Evolutionary conservation across 2,797 vertebrate genomes (phyloP).

Genomic region (Poeciliopsis gracilis): DNA sequence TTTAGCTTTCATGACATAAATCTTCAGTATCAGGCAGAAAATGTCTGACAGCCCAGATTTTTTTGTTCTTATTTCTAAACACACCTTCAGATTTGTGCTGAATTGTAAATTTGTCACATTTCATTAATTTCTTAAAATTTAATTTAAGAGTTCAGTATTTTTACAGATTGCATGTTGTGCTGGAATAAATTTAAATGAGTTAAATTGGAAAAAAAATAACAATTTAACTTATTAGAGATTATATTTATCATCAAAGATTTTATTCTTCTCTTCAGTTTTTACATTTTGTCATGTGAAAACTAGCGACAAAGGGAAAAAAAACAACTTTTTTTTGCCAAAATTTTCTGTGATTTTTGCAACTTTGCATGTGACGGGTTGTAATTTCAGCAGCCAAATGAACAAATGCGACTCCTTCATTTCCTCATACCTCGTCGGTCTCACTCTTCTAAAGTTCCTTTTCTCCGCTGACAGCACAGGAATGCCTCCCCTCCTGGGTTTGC

Average conservation of each 20-base stretch:
- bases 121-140: background rate
- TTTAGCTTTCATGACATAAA: background rate
- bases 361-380: background rate
- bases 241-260: background rate
- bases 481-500: background rate
- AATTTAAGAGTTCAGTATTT: background rate
- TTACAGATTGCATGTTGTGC: no score
- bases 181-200: background rate
- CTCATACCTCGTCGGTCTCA: background rate
- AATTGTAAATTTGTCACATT: background rate
- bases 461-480: slow-evolving; percentile 40
- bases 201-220: background rate
- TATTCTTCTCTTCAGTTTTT: background rate
- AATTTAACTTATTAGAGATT: background rate
- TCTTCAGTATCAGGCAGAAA: background rate
- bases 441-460: slow-evolving; percentile 20
- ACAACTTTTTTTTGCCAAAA: background rate
- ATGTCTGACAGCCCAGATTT: background rate
- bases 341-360: background rate
- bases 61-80: background rate
- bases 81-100: background rate
- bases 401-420: background rate
- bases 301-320: background rate
- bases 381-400: background rate
- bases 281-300: background rate